Evolutionary conservation across 1,140 invertebrate genomes (phyloP), one percentile per base, ranked within the genome.

Genomic region (Melanaphis sacchari): DNA sequence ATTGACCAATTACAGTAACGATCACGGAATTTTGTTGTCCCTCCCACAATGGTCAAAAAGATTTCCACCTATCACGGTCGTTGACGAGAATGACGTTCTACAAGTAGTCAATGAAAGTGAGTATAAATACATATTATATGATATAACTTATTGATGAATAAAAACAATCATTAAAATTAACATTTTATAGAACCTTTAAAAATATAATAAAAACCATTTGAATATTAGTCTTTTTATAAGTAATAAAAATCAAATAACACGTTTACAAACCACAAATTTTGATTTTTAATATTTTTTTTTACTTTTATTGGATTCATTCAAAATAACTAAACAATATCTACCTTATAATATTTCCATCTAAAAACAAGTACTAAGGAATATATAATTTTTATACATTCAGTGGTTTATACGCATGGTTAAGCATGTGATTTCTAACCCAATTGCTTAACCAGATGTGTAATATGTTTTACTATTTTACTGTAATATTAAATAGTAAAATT

Each of bases 51-150:
- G 81, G 91, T 93, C 91, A 2, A 93, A 21, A 41, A 40, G 7
- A 52, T 93, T 84, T 54, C 76, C 91, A 21, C 46, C 66, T 11
- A 6, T 93, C 15, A 31, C 91, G 7, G 43, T 93, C 8, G 38
- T 93, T 15, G 81, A 93, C 3, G 91, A 93, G n/a, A 31, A 85
- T 15, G 91, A 93, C 0, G 22, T 93, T 40, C 8, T 54, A 3
- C 36, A 93, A 92, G 46, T 82, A 15, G 76, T 92, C 22, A 84
- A 92, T 5, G 91, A 92, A 49, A 36, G 91, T 93, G 43, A 93
- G 76, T 93, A n/a, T 1, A 84, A 41, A 84, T 31, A 49, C 46
- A 49, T 21, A 41, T 40, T 84, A n/a, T n/a, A n/a, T 41, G 24
- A 15, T 40, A n/a, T 15, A 66, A n/a, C 11, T 66, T 66, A 59